phyloP scores from a whole-genome alignment of 2,113 vertebrate genomes.

The Haplotaxodon microlepis region DNA sequence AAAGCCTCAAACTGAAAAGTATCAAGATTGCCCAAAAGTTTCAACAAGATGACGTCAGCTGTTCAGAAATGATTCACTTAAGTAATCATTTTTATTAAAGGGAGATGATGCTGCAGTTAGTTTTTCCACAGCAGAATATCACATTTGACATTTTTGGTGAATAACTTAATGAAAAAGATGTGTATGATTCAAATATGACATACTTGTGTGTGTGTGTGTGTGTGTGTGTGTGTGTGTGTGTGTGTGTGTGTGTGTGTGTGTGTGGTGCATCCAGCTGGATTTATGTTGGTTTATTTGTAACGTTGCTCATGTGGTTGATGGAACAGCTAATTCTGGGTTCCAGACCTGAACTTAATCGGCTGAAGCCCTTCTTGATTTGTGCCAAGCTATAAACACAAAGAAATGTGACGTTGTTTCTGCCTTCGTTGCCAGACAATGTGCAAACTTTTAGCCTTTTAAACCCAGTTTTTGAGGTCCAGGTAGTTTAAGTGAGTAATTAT shows the following conservation, averaged over 20 bases:
- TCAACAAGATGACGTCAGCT: neutral
- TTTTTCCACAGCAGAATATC: neutral
- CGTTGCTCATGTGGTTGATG: neutral
- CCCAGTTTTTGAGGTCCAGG: neutral
- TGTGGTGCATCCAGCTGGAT: neutral
- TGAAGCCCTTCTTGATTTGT: neutral
- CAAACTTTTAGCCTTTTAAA: neutral
- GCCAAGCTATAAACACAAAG: neutral
- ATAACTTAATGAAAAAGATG: neutral
- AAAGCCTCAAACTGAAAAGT: neutral
- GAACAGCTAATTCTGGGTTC: neutral
- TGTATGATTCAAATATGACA: neutral
- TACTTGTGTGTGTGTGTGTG: rapidly evolving
- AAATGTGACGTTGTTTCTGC: rapidly evolving
- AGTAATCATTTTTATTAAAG: neutral
- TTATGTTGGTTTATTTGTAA: neutral
- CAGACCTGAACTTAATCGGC: neutral
- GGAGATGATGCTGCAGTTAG: neutral
- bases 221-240: too few species aligned
- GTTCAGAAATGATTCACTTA: neutral
- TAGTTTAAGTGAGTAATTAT: neutral
- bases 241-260: neutral
- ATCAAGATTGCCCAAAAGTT: neutral
- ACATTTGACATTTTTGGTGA: neutral
- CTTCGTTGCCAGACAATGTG: neutral